Percentiles rank a stretch among this genome's conserved stretches.
Evolutionary conservation across 64 coral and sea anemone species (phyloP).

Genomic region (Dendrophyllia cribrosa): DNA sequence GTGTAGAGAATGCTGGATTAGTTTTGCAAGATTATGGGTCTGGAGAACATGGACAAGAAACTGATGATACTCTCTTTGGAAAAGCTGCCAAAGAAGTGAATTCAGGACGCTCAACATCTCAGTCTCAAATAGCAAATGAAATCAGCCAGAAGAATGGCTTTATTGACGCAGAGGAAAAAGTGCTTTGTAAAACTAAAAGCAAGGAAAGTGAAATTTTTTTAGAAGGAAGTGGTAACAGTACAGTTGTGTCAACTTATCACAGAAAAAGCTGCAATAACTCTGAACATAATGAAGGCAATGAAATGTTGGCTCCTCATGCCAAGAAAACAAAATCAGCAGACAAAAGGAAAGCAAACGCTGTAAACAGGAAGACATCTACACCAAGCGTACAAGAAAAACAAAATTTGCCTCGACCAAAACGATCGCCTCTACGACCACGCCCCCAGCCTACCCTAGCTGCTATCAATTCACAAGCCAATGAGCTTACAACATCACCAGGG

Average conservation of each 20-base stretch:
- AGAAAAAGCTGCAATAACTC: not conserved
- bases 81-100: not conserved
- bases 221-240: not conserved
- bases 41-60: not conserved
- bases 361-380: not conserved
- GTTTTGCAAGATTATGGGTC: not conserved
- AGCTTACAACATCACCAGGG: slow-evolving; percentile 10
- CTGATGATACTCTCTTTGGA: not conserved
- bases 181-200: not conserved
- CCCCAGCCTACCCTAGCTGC: slow-evolving; percentile 49
- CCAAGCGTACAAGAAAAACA: not conserved
- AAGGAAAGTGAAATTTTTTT: not conserved
- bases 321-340: slow-evolving; percentile 15
- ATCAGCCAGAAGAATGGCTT: not conserved
- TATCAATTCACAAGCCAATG: slow-evolving; percentile 61
- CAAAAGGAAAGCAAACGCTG: not conserved
- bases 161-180: not conserved
- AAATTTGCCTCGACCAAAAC: slow-evolving; percentile 4
- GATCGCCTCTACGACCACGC: slow-evolving; percentile 49
- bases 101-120: not conserved
- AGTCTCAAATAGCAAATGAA: not conserved
- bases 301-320: not conserved
- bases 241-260: not conserved
- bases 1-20: not conserved
- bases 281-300: not conserved